Evolutionary conservation across 2,888 invertebrate species (phyloP).

Genomic region (Drosophila rubida): DNA sequence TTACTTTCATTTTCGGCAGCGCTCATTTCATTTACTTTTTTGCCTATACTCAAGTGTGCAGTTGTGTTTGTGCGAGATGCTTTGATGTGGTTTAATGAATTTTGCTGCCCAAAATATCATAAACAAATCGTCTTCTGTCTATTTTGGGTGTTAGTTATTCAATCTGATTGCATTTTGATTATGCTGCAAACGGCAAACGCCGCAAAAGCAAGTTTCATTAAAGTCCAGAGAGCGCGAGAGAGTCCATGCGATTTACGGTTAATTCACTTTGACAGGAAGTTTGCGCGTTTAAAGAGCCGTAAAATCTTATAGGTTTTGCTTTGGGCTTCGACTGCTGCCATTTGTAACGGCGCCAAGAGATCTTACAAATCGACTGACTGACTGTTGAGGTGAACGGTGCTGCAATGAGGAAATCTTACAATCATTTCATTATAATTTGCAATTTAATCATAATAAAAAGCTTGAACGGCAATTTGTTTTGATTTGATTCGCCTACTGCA

Average conservation of each 20-base stretch:
- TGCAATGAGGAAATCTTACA: conserved; percentile 68
- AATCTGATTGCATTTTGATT: conserved; percentile 60
- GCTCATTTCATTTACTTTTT: conserved; percentile 45
- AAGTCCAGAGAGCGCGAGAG: background rate
- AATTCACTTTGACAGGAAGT: conserved; percentile 33
- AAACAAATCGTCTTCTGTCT: conserved; percentile 34
- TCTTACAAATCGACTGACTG: conserved; percentile 35
- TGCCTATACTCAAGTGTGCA: conserved; percentile 3
- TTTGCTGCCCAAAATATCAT: conserved; percentile 29
- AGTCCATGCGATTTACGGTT: background rate
- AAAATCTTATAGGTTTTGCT: conserved; percentile 7
- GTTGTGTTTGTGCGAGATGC: conserved; percentile 7
- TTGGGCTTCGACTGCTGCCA: conserved; percentile 4
- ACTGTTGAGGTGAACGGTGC: conserved; percentile 37
- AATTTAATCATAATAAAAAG: conserved; percentile 45
- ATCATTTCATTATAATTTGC: conserved; percentile 38
- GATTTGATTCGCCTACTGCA: conserved; percentile 46
- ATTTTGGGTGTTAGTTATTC: conserved; percentile 42
- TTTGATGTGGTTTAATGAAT: conserved; percentile 39
- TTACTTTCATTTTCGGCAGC: conserved; percentile 76
- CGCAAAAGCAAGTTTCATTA: conserved; percentile 18
- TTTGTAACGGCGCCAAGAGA: conserved; percentile 27
- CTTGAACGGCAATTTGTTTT: conserved; percentile 33
- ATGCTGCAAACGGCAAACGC: conserved; percentile 26
- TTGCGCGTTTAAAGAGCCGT: conserved; percentile 1